These are phyloP conservation scores for Timema cristinae DNA, from an alignment of 2,888 invertebrate species.

Conservation along the genomic window DNA sequence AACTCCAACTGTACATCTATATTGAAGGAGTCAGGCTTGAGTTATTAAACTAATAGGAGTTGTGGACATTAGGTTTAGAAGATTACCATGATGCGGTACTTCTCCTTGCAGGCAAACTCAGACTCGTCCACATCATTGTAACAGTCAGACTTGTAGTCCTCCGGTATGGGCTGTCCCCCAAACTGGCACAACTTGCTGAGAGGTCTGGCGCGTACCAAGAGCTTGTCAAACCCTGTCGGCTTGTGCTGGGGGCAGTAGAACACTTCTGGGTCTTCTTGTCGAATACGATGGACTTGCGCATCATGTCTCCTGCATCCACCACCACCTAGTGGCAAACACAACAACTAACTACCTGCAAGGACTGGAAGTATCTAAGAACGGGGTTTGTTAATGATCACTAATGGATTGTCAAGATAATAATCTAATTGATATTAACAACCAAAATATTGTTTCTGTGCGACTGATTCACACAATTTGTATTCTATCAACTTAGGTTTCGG, in stretches of 20 bases:
- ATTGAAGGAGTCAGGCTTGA: no score
- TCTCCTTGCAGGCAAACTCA: slow-evolving; percentile 75
- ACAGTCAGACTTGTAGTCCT: slow-evolving; percentile 72
- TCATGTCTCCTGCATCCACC: slow-evolving; percentile 60
- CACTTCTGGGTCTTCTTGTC: slow-evolving; percentile 73
- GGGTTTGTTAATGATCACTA: no score
- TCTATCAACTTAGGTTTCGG: no score
- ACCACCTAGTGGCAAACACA: slow-evolving; percentile 23
- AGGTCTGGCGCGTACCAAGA: slow-evolving; percentile 65
- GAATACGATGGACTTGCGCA: slow-evolving; percentile 72
- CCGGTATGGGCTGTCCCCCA: slow-evolving; percentile 64
- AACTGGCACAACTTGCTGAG: slow-evolving; percentile 69
- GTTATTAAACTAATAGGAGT: no score
- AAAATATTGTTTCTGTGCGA: no score
- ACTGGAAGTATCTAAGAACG: no score
- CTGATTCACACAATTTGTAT: no score
- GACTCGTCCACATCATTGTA: slow-evolving; percentile 76
- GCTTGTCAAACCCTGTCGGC: slow-evolving; percentile 68
- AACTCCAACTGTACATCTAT: no score
- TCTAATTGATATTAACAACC: no score
- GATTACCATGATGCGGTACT: slow-evolving; percentile 72
- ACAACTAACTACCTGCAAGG: no score
- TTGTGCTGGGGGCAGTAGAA: slow-evolving; percentile 76
- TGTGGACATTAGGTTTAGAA: no score
- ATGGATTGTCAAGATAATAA: no score